Base-by-base conservation (phyloP, 2,113 vertebrate species). In the Notechis scutatus region DNA sequence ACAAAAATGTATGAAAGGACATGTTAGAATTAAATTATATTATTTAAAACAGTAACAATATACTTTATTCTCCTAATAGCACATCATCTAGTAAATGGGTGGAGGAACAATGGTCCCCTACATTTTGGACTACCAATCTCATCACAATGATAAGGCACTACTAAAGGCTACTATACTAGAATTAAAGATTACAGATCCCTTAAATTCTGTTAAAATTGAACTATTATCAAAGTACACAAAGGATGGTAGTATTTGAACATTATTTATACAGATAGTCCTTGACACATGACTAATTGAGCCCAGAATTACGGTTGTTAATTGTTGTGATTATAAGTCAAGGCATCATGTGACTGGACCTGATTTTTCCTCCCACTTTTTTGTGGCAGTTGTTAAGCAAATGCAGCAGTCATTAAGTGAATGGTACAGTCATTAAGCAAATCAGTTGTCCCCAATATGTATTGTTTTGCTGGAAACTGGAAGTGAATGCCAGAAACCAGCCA, bases 1-100 rank as follows among this genome's bases (percentile, higher is more conserved):
- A n/a, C 57, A n/a, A 91, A 81, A 92, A 9, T 4, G 45, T 23
- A n/a, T 26, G 47, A 52, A 64, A 95, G 54, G 74, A 34, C 90
- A 56, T 93, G 39, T 1, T 7, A 94, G 61, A 89, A 92, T 93
- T 87, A 93, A 42, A 59, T 47, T 39, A 26, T 24, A 88, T 88
- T 90, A 29, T 24, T 95, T 86, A 85, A 39, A 81, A 42, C 74
- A 42, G 8, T 42, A 81, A 39, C 18, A 81, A 42, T 39, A 81
- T 42, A 81, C 7, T 42, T 81, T 42, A 21, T 42, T 81, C 1
- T 21, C 34, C 74, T 81, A 42, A 42, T 81, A 81, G 10, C 55
- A 85, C 0, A 91, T 91, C 21, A 85, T 81, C 50, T 91, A 42
- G 34, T 42, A 91, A 81, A 81, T 42, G 34, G 34, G 18, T 81